Evolutionary conservation across 2,888 invertebrate species (phyloP), one percentile per base, ranked within the genome.

Genomic region (Drosophila nr. medialis): DNA sequence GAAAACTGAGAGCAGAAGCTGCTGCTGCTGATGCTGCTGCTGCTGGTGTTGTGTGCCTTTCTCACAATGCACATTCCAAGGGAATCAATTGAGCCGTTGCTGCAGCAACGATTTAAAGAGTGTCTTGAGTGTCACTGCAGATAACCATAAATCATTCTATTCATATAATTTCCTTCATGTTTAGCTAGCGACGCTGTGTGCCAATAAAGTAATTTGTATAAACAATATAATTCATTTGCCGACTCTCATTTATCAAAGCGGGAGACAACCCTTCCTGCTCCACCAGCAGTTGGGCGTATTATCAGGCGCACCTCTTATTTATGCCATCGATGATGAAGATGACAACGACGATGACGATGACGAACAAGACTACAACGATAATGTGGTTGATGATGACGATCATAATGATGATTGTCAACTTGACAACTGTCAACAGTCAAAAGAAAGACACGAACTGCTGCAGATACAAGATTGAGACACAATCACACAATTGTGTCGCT

Each of bases 191-290:
- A 63, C 70, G 71, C 77, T 68, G 66, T 58, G 74, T 66, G 84
- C 80, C 90, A 85, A 89, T 89, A 83, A 89, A 86, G 83, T 89
- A 86, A 86, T 86, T 86, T 86, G 85, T 85, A 87, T 87, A 87
- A 86, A 85, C 88, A 89, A 86, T 85, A 77, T 89, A 85, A 89
- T 86, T 89, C 88, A 84, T 86, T 45, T 60, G 89, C 62, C 86
- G 75, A 45, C 64, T 80, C 71, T 69, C 85, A 87, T 86, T 86
- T 85, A 85, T 86, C 90, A 89, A 71, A 64, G 68, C 65, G 45
- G n/a, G 51, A 30, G 34, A 60, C 42, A 84, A 75, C 75, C 85
- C 81, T 78, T 77, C 4, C 68, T 68, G 48, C 68, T 60, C 48
- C 21, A 38, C 27, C 32, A 36, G 27, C 24, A 27, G 45, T 8